phyloP scores from a whole-genome alignment of 2,113 vertebrate genomes.

The Oryzias celebensis region DNA sequence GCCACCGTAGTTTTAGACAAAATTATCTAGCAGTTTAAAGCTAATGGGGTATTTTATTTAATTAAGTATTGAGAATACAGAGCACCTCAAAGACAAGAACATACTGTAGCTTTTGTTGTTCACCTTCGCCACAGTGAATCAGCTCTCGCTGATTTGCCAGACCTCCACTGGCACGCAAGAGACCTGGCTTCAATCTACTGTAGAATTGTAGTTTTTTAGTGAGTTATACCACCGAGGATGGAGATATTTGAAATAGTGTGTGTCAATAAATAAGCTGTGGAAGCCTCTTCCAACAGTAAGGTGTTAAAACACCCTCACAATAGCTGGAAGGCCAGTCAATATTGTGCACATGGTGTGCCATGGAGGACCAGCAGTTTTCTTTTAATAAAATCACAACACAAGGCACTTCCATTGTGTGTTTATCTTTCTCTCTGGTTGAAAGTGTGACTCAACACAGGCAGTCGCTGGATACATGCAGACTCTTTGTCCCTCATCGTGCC shows the following conservation, averaged over 20 bases:
- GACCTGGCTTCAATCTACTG: too few relatives aligned
- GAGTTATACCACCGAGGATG: too few relatives aligned
- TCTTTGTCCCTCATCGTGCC: slow-evolving; percentile 11
- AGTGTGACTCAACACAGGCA: slow-evolving; percentile 19
- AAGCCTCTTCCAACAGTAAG: slow-evolving; percentile 5
- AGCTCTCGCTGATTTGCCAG: too few relatives aligned
- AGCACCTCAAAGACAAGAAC: too few relatives aligned
- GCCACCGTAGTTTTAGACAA: too few relatives aligned
- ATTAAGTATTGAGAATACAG: too few relatives aligned
- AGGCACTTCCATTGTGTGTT: slow-evolving; percentile 22
- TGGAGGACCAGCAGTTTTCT: slow-evolving; percentile 23
- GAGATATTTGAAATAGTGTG: slow-evolving; percentile 17
- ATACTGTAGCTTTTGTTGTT: too few relatives aligned
- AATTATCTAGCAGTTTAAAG: too few relatives aligned
- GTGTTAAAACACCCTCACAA: slow-evolving; percentile 30
- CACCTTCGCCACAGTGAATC: too few relatives aligned
- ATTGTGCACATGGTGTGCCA: slow-evolving; percentile 1
- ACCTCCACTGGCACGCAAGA: too few relatives aligned
- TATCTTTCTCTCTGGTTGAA: slow-evolving; percentile 27
- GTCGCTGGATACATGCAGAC: slow-evolving; percentile 25
- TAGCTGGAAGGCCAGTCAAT: slow-evolving; percentile 17
- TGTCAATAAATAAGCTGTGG: not conserved
- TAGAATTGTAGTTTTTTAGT: too few relatives aligned
- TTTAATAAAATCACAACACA: slow-evolving; percentile 33
- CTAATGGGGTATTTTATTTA: too few relatives aligned